Conservation (phyloP, 2,888 invertebrate genomes). For the Emmelina monodactyla region DNA sequence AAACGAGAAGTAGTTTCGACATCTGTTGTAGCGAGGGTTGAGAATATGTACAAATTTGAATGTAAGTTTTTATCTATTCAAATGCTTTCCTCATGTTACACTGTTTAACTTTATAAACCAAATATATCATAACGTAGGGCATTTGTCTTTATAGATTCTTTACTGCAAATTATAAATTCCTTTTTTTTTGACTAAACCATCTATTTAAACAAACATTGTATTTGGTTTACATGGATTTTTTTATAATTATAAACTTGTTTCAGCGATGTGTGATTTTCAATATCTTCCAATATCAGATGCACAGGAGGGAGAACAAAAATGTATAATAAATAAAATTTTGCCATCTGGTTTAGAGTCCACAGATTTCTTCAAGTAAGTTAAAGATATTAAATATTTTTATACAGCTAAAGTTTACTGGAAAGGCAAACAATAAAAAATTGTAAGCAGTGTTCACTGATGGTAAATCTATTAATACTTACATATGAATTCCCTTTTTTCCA, state of each 20-base stretch:
- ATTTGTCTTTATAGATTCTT: too few relatives aligned
- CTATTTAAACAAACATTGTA: background rate
- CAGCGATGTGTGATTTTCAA: conserved; percentile 91
- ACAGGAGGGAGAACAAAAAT: conserved; percentile 49
- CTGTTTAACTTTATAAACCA: too few relatives aligned
- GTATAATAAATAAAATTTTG: conserved; percentile 70
- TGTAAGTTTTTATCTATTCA: conserved; percentile 46
- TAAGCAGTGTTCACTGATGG: background rate
- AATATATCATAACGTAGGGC: too few relatives aligned
- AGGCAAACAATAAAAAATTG: background rate
- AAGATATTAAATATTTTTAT: background rate
- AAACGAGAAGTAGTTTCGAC: conserved; percentile 47
- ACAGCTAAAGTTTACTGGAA: background rate
- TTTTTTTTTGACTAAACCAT: too few relatives aligned
- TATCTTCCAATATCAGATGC: conserved; percentile 77
- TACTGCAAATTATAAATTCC: too few relatives aligned
- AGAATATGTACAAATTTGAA: conserved; percentile 70
- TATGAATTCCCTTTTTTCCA: conserved; percentile 13
- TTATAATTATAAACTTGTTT: conserved; percentile 15
- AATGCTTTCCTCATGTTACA: too few relatives aligned
- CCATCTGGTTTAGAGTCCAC: conserved; percentile 56
- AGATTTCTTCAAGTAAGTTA: conserved; percentile 33
- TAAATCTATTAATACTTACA: background rate
- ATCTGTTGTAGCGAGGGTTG: conserved; percentile 67
- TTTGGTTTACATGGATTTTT: background rate